Percentiles rank a stretch among this genome's conserved stretches.
These are phyloP conservation scores for Sakesphorus luctuosus DNA, from an alignment of 2,113 vertebrate genomes.

Conservation along the genomic window DNA sequence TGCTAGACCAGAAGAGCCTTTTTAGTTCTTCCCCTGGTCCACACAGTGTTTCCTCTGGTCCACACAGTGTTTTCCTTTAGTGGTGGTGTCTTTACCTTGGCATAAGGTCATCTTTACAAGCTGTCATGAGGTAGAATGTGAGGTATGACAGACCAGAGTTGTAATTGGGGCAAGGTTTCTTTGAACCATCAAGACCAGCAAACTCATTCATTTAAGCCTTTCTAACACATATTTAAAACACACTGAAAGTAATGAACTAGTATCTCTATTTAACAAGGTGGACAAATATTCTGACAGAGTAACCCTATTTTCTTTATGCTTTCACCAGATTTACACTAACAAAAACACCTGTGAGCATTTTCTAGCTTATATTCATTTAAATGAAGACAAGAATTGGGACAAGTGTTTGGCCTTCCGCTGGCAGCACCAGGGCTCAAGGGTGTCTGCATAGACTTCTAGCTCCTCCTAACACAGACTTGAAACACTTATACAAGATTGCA, in stretches of 20 bases:
- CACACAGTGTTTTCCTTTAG: background rate
- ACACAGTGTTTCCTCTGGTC: background rate
- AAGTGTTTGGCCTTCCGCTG: background rate
- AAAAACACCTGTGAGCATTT: background rate
- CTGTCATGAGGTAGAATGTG: background rate
- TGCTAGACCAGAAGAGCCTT: background rate
- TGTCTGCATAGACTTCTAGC: accelerated
- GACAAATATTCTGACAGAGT: background rate
- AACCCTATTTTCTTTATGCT: background rate
- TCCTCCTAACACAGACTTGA: background rate
- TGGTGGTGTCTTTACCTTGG: background rate
- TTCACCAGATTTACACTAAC: background rate
- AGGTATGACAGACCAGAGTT: background rate
- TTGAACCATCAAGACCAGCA: background rate
- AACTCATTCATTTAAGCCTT: background rate
- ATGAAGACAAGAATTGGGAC: background rate
- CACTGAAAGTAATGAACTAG: background rate
- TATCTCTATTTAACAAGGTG: background rate
- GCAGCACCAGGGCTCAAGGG: background rate
- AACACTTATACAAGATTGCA: background rate
- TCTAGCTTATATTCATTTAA: background rate
- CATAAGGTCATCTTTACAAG: background rate
- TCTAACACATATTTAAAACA: background rate
- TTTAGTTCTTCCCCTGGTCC: background rate
- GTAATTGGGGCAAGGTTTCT: background rate